Evolutionary conservation across 2,113 vertebrate genomes (phyloP).

Genomic region (Onychostoma macrolepis): DNA sequence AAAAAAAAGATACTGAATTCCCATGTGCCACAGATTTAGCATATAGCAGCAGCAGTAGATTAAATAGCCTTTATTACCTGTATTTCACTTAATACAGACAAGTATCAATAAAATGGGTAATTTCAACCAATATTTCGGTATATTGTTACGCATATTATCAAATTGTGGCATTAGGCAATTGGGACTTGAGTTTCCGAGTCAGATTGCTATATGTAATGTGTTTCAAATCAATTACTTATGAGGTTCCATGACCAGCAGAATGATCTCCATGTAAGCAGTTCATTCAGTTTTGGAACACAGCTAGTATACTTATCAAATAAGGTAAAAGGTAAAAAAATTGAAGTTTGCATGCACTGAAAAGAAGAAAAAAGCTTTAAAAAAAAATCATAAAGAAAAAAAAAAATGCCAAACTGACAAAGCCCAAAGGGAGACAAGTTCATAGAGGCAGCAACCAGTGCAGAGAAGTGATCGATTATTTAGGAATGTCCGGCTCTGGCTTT

Average conservation of each 20-base stretch:
- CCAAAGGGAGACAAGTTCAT: constrained; percentile 57
- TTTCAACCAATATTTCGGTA: background rate
- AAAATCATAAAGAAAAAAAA: background rate
- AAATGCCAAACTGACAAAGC: constrained; percentile 60
- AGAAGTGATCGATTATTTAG: constrained; percentile 67
- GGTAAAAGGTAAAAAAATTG: background rate
- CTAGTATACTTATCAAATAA: background rate
- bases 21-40: background rate
- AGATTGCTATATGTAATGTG: background rate
- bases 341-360: constrained; percentile 68
- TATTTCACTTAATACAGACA: background rate
- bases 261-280: background rate
- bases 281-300: background rate
- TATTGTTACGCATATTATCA: background rate
- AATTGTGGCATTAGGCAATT: background rate
- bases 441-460: constrained; percentile 65
- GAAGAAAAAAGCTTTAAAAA: constrained; percentile 29
- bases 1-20: background rate
- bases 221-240: background rate
- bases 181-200: background rate
- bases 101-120: background rate
- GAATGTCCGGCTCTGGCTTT: constrained; percentile 66
- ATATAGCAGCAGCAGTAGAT: background rate
- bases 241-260: background rate
- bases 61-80: background rate